Base-by-base conservation (phyloP, 2,888 invertebrate genomes). In the Pogonocherus hispidulus region DNA sequence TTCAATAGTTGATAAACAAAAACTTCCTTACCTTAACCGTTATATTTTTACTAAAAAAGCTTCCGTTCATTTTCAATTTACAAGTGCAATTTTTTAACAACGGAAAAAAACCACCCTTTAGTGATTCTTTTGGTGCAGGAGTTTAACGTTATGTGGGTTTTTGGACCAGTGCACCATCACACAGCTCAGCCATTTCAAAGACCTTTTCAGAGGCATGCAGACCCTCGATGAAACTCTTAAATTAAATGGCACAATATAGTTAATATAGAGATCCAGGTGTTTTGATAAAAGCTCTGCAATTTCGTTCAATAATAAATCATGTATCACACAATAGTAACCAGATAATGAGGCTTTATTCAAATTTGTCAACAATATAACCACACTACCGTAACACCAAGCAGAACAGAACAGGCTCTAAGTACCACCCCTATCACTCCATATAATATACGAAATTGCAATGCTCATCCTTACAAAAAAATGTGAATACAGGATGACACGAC, bases 301-400 rank as follows among this genome's bases (percentile, higher is more conserved):
- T 75, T 63, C 47, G 64, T 59, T 54, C 68, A 69, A 66, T 69
- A 71, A 73, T 75, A 74, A 75, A 75, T 71, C 70, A 75, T 66
- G 56, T 54, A 70, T 49, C 59, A 32, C 46, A 72, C 63, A 71
- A 60, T 63, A 35, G 69, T 70, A 63, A 71, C 56, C 67, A 67
- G 70, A 71, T 73, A 75, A 75, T 73, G 63, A 70, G 69, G 71
- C 72, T 66, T 73, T 74, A 76, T 74, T 71, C 68, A 71, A 68
- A 71, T 71, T 71, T 71, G 71, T 68, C 66, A 56, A 56, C 68
- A 64, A 68, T 68, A 68, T 63, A 55, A 65, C 64, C 68, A 71
- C 67, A 66, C 68, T 60, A 63, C 66, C 63, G 69, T 71, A 66
- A 71, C 70, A 47, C 37, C 59, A 67, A n/a, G 54, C 64, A 32